Conservation (phyloP, 2,888 invertebrate species). For the Laothoe populi region DNA sequence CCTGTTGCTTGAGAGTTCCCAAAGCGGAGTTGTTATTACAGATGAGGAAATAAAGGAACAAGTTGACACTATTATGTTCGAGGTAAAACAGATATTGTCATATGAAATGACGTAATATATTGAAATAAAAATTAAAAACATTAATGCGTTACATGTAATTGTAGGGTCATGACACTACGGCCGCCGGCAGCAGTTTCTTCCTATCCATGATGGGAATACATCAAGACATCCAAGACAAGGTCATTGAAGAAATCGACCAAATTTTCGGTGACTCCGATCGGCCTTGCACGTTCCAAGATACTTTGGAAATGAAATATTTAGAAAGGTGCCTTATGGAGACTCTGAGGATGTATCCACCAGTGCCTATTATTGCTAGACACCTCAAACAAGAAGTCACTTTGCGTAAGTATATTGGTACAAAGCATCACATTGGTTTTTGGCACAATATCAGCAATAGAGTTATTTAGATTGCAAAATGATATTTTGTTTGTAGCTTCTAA, state of each 20-base stretch:
- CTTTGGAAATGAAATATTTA: conserved; percentile 93
- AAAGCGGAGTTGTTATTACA: conserved; percentile 88
- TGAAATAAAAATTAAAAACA: conserved; percentile 20
- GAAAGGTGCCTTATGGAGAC: conserved; percentile 93
- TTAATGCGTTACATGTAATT: conserved; percentile 30
- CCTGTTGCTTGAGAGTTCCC: conserved; percentile 91
- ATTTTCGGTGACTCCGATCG: conserved; percentile 92
- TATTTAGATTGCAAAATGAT: neutral
- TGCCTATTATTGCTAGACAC: conserved; percentile 90
- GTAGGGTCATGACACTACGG: conserved; percentile 92
- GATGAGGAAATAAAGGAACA: conserved; percentile 93
- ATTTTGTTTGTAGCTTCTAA: conserved; percentile 77
- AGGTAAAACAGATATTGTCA: conserved; percentile 78
- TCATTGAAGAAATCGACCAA: conserved; percentile 89
- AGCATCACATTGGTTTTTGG: neutral
- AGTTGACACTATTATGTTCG: conserved; percentile 94
- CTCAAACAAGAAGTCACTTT: conserved; percentile 89
- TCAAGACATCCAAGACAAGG: conserved; percentile 89
- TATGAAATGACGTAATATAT: neutral
- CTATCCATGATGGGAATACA: conserved; percentile 91
- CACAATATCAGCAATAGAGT: neutral
- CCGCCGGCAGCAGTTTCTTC: conserved; percentile 92
- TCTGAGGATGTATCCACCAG: conserved; percentile 91
- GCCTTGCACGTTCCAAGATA: conserved; percentile 91
- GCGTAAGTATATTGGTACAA: conserved; percentile 71